Evolutionary conservation across 2,113 vertebrate species (phyloP).

Genomic region (Tor tambroides): DNA sequence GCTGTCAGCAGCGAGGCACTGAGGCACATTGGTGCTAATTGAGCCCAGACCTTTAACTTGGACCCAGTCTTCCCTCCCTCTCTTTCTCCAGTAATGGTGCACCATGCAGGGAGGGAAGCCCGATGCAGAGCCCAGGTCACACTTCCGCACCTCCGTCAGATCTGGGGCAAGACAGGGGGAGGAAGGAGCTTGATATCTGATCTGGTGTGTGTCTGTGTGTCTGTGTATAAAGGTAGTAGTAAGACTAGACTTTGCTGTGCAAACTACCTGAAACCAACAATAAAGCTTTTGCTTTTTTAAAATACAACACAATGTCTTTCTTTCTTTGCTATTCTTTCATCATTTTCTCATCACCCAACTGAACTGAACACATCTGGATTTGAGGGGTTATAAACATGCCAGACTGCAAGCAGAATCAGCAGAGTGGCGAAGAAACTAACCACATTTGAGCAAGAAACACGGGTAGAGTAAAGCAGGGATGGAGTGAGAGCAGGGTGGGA

Average conservation of each 20-base stretch:
- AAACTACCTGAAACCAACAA: neutral
- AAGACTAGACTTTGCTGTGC: constrained; percentile 22
- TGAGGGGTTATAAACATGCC: constrained; percentile 53
- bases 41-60: constrained; percentile 55
- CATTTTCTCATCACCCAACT: constrained; percentile 41
- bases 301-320: constrained; percentile 38
- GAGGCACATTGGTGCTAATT: constrained; percentile 52
- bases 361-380: constrained; percentile 51
- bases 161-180: constrained; percentile 31
- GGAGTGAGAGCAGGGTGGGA: neutral
- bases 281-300: neutral
- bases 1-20: constrained; percentile 51
- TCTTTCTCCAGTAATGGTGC: neutral
- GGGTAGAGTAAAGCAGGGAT: neutral
- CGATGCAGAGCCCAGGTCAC: constrained; percentile 37
- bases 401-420: constrained; percentile 39
- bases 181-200: constrained; percentile 53
- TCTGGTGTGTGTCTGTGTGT: constrained; percentile 30
- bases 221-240: constrained; percentile 12
- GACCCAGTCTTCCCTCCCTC: constrained; percentile 3
- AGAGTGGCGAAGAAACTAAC: constrained; percentile 51
- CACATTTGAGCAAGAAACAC: constrained; percentile 50
- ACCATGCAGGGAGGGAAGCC: constrained; percentile 27
- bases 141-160: constrained; percentile 48
- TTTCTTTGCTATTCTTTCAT: constrained; percentile 8